Evolutionary conservation across 2,888 invertebrate genomes (phyloP).

Genomic region (Trypoxylon attenuatum): DNA sequence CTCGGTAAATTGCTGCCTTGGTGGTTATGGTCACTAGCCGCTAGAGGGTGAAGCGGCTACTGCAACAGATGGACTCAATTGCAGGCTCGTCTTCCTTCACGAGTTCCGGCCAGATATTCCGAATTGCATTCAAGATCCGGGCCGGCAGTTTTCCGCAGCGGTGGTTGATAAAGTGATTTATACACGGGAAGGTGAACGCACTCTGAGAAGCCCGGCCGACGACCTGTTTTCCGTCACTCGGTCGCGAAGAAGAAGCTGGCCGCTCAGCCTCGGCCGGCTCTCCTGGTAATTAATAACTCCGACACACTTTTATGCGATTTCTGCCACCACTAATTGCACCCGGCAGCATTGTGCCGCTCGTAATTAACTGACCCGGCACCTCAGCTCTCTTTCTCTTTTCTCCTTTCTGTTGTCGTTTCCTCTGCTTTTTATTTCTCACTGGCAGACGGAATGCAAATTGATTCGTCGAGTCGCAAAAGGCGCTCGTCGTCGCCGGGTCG

Average conservation of each 20-base stretch:
- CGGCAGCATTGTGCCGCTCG: background rate
- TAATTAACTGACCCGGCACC: background rate
- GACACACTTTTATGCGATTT: background rate
- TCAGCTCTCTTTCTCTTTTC: background rate
- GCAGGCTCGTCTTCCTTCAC: constrained; percentile 2
- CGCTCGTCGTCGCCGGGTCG: too few relatives aligned
- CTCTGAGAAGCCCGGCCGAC: too few relatives aligned
- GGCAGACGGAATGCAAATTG: background rate
- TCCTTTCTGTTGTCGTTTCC: background rate
- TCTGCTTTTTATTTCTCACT: background rate
- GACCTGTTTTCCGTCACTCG: background rate
- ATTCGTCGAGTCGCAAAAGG: background rate
- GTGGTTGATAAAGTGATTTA: background rate
- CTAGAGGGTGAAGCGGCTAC: constrained; percentile 9
- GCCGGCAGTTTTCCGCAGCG: constrained; percentile 8
- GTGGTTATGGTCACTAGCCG: constrained; percentile 28
- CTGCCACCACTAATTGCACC: background rate
- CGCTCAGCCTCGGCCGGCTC: too few relatives aligned
- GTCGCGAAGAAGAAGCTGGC: background rate
- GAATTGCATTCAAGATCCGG: background rate
- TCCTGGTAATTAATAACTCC: background rate
- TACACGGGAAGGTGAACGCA: background rate
- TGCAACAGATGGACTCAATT: constrained; percentile 22
- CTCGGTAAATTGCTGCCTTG: constrained; percentile 14
- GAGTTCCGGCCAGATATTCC: constrained; percentile 11